phyloP scores from a whole-genome alignment of 2,888 invertebrate genomes.

The Tortrix viridana region DNA sequence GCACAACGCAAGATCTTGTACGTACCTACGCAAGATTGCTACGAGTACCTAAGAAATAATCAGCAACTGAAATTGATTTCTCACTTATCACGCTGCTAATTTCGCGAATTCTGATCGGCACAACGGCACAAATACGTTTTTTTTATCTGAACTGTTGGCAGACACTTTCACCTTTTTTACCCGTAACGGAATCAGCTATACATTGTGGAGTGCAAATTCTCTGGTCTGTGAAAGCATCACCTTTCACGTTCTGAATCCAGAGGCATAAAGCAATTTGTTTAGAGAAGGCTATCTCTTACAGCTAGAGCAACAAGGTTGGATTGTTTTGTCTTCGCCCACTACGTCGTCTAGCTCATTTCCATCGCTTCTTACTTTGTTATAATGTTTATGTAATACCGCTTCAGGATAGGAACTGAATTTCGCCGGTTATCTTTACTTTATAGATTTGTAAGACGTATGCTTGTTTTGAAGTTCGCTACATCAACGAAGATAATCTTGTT shows the following conservation, averaged over 20 bases:
- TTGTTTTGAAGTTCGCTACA: background rate
- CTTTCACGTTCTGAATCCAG: constrained; percentile 9
- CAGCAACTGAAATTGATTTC: too few species aligned
- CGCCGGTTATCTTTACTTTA: constrained; percentile 11
- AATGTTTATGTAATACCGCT: constrained; percentile 23
- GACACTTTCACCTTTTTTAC: constrained; percentile 33
- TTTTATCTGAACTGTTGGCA: background rate
- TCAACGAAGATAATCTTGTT: background rate
- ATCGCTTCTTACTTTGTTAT: constrained; percentile 23
- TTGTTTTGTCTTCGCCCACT: constrained; percentile 33
- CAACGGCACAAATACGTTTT: constrained; percentile 6
- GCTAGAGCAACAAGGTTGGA: constrained; percentile 27
- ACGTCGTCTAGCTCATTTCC: constrained; percentile 24
- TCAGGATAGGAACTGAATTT: background rate
- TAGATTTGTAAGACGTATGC: background rate
- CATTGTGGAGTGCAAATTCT: constrained; percentile 5
- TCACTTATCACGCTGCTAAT: background rate
- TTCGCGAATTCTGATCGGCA: background rate
- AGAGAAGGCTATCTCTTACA: constrained; percentile 15
- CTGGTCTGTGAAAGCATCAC: constrained; percentile 18
- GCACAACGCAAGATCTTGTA: too few species aligned
- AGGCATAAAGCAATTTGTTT: constrained; percentile 2
- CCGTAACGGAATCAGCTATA: background rate
- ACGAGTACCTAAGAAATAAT: too few species aligned
- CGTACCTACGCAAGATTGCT: too few species aligned